Percentiles rank a stretch among this genome's conserved stretches.
These are phyloP conservation scores for Abrostola tripartita DNA, from an alignment of 2,888 invertebrate genomes.

Conservation along the genomic window DNA sequence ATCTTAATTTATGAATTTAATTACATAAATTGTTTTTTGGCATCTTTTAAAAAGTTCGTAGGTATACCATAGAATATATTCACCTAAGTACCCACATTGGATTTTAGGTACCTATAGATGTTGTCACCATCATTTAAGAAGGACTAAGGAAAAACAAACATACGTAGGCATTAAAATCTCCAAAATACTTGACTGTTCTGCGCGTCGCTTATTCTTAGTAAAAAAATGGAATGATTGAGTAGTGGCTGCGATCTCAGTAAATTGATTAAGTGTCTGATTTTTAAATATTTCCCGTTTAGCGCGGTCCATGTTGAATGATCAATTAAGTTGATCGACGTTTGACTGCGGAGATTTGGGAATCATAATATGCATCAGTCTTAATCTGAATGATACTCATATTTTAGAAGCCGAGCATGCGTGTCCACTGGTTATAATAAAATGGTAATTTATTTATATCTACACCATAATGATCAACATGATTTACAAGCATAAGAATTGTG, in stretches of 20 bases:
- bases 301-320: constrained; percentile 73
- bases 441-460: constrained; percentile 33
- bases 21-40: too few species aligned
- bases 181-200: constrained; percentile 21
- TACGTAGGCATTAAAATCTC: constrained; percentile 27
- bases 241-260: constrained; percentile 77
- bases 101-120: too few species aligned
- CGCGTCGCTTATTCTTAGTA: constrained; percentile 45
- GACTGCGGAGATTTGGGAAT: constrained; percentile 65
- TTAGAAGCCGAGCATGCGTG: constrained; percentile 28
- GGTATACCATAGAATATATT: too few species aligned
- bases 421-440: constrained; percentile 26
- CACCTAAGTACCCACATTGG: too few species aligned
- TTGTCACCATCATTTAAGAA: background rate
- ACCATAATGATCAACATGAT: constrained; percentile 12
- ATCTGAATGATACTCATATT: constrained; percentile 62
- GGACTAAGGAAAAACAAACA: background rate
- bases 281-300: constrained; percentile 79
- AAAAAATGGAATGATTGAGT: constrained; percentile 72
- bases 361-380: constrained; percentile 61
- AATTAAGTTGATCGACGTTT: constrained; percentile 83
- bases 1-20: constrained; percentile 37
- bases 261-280: constrained; percentile 83
- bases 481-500: background rate
- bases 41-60: too few species aligned